Percentiles rank a stretch among this genome's conserved stretches.
phyloP scores from a whole-genome alignment of 2,888 invertebrate genomes.

The Diadromus collaris region DNA sequence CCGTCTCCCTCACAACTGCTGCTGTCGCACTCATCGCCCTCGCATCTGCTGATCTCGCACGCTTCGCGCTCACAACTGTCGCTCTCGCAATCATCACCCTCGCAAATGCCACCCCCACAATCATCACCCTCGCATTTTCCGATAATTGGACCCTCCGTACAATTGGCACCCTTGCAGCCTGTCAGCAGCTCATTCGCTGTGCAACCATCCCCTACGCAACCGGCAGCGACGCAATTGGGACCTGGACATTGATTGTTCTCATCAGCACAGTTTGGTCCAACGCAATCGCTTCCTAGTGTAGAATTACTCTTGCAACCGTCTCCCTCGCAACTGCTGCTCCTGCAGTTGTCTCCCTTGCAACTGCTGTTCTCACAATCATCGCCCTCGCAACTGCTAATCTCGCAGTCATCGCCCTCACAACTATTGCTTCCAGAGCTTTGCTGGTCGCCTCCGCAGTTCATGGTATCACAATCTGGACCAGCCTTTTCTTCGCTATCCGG shows the following conservation, averaged over 20 bases:
- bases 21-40: neutral
- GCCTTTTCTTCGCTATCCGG: constrained; percentile 9
- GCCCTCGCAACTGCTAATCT: constrained; percentile 1
- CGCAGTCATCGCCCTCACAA: constrained; percentile 12
- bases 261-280: neutral
- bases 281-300: constrained; percentile 9
- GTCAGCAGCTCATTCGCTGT: neutral
- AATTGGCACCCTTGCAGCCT: constrained; percentile 20
- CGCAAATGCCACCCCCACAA: neutral
- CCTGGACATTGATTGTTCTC: neutral
- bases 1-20: constrained; percentile 27
- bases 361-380: neutral
- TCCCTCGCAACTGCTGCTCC: neutral
- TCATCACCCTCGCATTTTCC: constrained; percentile 1
- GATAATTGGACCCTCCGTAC: constrained; percentile 1
- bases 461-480: constrained; percentile 14
- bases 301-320: constrained; percentile 12
- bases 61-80: neutral
- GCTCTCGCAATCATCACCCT: constrained; percentile 27
- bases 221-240: neutral
- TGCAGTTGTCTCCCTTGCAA: constrained; percentile 14
- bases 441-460: neutral
- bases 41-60: neutral
- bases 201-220: constrained; percentile 33
- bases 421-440: neutral